Evolutionary conservation across 2,888 invertebrate species (phyloP), one percentile per base, ranked within the genome.

Genomic region (Plusia festucae): DNA sequence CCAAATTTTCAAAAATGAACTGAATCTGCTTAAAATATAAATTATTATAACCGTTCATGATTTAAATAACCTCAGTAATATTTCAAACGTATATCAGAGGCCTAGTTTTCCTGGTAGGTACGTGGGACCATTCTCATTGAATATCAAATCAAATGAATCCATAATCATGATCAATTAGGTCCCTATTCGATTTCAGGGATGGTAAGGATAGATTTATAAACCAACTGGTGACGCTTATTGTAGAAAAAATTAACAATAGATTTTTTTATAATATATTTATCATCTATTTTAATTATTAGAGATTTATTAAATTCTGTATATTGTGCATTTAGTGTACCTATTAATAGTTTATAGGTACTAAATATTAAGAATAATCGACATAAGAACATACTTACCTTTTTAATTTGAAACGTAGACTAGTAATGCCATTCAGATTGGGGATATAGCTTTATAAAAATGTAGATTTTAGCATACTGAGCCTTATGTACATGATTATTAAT

Each of bases 371-470:
- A 70, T 85, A 82, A 76, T 82, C 75, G 61, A 71, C 53, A 66
- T 77, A 81, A 70, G 65, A 69, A 79, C 60, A 40, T 73, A 79
- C 60, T 32, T 73, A 79, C 64, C 53, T 73, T 81, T 70, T 78
- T 81, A 62, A 73, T 82, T 81, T 87, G 84, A 83, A 81, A 73
- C 76, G 84, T 91, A 90, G 89, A 83, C 79, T 84, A 88, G 88
- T 84, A 77, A 85, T 81, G 89, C 90, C 89, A 90, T 90, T 90
- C 87, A 87, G 78, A 90, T 93, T 96, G 96, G 96, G 96, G 94
- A 95, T 95, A 96, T 96, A 96, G 96, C 96, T 96, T 96, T 96
- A 96, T 96, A 91, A 96, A 95, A 81, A 83, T 85, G 92, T 94
- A 94, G 95, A 79, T 63, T 82, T 82, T 89, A 92, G 89, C 80